Base-by-base conservation (phyloP, 2,797 vertebrate species). In the Ibycter americanus region DNA sequence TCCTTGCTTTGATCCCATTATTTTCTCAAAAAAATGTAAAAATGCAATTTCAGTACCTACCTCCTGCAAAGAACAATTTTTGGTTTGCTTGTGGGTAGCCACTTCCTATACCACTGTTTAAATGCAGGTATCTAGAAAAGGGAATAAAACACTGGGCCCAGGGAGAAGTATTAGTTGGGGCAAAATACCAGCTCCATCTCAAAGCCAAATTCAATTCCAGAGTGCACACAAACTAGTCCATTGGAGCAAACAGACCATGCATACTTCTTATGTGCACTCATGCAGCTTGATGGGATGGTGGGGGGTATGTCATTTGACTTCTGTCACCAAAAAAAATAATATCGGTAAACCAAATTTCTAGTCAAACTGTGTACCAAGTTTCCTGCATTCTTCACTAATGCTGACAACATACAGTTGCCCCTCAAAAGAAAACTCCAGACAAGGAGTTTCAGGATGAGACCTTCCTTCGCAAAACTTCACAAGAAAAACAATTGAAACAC, bases 21-120 rank as follows among this genome's bases (percentile, higher is more conserved):
- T 89, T 95, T 80, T 91, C 73, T 86, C 65, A 83, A 85, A 95
- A 95, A 94, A 56, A 26, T 40, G 86, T 97, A 96, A 97, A 96
- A 93, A 97, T 97, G 97, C 94, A 96, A 94, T 94, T 97, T 96
- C 97, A 94, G 96, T 93, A 89, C 74, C 47, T 83, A n/a, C 42
- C 44, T 89, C 47, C 16, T 47, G 54, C 5, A 18, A 77, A 90
- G 47, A 61, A 34, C 6, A 59, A 38, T 8, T 7, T 76, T 94
- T 78, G 42, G 21, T 85, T 89, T 83, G 61, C 52, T 88, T 78
- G 46, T 23, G 11, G 56, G 34, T 74, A 78, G 46, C 49, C 7
- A 52, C 61, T 81, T 89, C 38, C 40, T 91, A 8, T 17, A 67
- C 15, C 29, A 67, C 26, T 0, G 0, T 61, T 89, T 73, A 79